Conservation (phyloP, 1,140 invertebrate genomes). For the Chionoecetes opilio region DNA sequence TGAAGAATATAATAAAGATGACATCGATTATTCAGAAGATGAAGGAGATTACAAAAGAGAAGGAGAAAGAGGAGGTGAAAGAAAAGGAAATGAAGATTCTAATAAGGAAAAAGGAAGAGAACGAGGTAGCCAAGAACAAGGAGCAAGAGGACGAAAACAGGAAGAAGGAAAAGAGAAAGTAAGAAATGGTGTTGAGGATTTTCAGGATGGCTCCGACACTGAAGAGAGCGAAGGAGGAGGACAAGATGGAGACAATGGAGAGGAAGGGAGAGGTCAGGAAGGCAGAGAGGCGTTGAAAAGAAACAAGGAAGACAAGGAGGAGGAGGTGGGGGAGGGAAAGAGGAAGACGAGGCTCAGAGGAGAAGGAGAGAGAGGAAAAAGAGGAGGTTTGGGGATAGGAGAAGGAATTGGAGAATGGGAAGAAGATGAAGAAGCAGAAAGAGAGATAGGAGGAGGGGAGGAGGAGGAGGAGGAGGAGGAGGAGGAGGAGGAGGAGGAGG, state of each 20-base stretch:
- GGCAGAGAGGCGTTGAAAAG: too few relatives aligned
- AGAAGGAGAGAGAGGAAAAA: not conserved
- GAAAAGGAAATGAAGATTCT: not conserved
- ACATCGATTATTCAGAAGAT: too few relatives aligned
- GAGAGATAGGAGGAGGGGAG: too few relatives aligned
- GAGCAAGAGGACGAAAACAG: not conserved
- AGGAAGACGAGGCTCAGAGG: not conserved
- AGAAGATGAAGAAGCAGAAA: not conserved
- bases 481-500: not conserved
- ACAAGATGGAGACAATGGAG: not conserved
- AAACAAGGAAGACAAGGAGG: not conserved
- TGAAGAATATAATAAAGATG: too few relatives aligned
- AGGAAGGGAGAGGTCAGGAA: too few relatives aligned
- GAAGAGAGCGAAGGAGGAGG: not conserved
- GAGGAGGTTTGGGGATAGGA: too few relatives aligned
- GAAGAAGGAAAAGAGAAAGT: not conserved
- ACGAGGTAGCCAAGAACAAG: not conserved
- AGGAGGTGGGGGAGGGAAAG: not conserved
- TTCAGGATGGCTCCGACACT: too few relatives aligned
- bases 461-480: not conserved
- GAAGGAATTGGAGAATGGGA: not conserved
- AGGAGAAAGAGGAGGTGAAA: not conserved
- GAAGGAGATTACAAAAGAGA: not conserved
- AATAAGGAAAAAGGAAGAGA: not conserved
- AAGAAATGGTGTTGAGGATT: too few relatives aligned